Evolutionary conservation across 2,113 vertebrate species (phyloP).

Genomic region (Paraplagusia blochii): DNA sequence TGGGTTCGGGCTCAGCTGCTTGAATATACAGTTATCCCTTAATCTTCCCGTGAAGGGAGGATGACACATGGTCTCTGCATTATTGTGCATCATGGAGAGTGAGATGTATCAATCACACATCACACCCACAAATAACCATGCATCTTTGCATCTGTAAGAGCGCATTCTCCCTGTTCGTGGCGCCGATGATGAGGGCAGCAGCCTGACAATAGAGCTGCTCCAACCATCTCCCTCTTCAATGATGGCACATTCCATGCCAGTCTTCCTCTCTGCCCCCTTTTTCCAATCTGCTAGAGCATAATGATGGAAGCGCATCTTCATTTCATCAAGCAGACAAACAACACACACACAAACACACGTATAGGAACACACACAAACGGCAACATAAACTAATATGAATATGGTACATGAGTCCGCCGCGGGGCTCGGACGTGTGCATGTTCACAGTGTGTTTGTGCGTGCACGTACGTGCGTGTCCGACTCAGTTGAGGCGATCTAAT

Average conservation of each 20-base stretch:
- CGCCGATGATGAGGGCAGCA: constrained; percentile 2
- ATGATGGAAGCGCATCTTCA: constrained; percentile 24
- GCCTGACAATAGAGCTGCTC: not conserved
- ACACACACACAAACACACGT: not conserved
- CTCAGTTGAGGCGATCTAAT: constrained; percentile 71
- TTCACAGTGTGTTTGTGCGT: constrained; percentile 34
- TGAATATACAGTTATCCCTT: constrained; percentile 39
- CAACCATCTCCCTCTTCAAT: no score
- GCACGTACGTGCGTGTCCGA: constrained; percentile 32
- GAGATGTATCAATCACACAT: constrained; percentile 23
- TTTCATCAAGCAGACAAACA: not conserved
- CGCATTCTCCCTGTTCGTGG: constrained; percentile 19
- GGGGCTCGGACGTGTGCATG: constrained; percentile 47
- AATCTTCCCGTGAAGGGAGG: constrained; percentile 25
- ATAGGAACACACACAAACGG: constrained; percentile 34
- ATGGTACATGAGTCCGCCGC: constrained; percentile 59
- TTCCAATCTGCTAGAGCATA: constrained; percentile 32
- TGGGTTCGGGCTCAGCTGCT: constrained; percentile 41
- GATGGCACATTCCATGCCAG: not conserved
- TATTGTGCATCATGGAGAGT: constrained; percentile 8
- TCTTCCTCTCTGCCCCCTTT: constrained; percentile 12
- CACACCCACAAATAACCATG: constrained; percentile 11
- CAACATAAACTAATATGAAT: constrained; percentile 64
- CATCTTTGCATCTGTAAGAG: not conserved
- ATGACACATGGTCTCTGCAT: constrained; percentile 34